phyloP scores from a whole-genome alignment of 2,797 vertebrate species.

The Loriculus beryllinus region DNA sequence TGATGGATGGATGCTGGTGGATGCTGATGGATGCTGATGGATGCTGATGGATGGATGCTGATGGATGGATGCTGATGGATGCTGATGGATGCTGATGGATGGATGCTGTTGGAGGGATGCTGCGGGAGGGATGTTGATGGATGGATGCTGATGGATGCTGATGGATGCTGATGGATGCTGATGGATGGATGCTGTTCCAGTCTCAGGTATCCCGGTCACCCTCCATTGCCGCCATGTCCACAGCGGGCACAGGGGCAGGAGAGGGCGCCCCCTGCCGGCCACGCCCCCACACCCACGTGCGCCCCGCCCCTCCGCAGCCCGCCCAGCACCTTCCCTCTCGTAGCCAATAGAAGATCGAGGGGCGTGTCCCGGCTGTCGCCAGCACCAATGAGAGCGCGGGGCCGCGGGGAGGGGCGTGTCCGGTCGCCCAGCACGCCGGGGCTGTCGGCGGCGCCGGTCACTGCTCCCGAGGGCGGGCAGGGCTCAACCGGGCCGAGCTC shows the following conservation, averaged over 20 bases:
- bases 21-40: too few species aligned
- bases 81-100: too few species aligned
- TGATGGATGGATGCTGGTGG: too few species aligned
- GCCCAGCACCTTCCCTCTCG: not conserved
- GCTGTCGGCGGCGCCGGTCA: constrained; percentile 77
- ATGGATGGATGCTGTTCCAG: not conserved
- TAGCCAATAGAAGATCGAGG: constrained; percentile 57
- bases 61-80: too few species aligned
- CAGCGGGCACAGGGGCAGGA: not conserved
- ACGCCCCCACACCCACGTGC: constrained; percentile 77
- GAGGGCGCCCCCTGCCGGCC: constrained; percentile 14
- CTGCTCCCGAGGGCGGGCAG: constrained; percentile 78
- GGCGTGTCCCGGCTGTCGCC: not conserved
- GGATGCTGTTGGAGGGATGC: too few species aligned
- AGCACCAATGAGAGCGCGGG: constrained; percentile 29
- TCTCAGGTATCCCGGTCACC: not conserved
- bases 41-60: too few species aligned
- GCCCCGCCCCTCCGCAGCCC: constrained; percentile 32
- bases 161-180: too few species aligned
- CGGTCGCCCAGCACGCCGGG: constrained; percentile 73
- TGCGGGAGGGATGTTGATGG: too few species aligned
- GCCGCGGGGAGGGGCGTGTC: constrained; percentile 71
- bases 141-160: rapidly evolving
- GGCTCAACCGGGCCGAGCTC: constrained; percentile 64
- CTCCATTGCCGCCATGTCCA: too few species aligned